phyloP scores from a whole-genome alignment of 1,140 invertebrate species.

The Anastrepha ludens region DNA sequence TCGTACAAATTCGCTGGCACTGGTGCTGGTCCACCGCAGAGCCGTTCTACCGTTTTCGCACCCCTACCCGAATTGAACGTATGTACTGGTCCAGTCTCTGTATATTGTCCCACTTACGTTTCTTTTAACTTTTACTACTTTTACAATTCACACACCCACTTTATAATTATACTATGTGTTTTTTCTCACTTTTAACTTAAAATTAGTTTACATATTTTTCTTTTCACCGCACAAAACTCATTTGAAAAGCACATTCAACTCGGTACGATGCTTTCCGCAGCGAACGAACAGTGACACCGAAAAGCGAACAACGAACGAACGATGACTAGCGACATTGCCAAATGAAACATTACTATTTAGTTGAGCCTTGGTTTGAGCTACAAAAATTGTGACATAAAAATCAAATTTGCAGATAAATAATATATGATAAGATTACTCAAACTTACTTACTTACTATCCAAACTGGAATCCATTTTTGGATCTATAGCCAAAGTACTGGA shows the following conservation, averaged over 20 bases:
- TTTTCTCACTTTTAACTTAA: slow-evolving; percentile 18
- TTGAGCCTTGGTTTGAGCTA: too few relatives aligned
- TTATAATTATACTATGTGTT: not conserved
- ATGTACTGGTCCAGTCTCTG: slow-evolving; percentile 17
- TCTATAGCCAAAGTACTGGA: too few relatives aligned
- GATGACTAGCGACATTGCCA: slow-evolving; percentile 39
- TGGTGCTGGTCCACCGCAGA: slow-evolving; percentile 24
- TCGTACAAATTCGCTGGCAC: slow-evolving; percentile 46
- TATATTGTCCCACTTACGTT: slow-evolving; percentile 56
- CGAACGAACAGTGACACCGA: slow-evolving; percentile 50
- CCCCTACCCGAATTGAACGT: not conserved
- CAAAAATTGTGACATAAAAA: too few relatives aligned
- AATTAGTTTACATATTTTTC: slow-evolving; percentile 2
- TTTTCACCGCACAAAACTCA: slow-evolving; percentile 9
- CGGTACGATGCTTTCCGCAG: slow-evolving; percentile 50
- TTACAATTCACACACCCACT: not conserved
- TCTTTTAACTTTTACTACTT: slow-evolving; percentile 6
- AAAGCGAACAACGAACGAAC: slow-evolving; percentile 51
- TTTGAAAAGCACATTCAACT: slow-evolving; percentile 34
- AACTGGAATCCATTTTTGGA: too few relatives aligned
- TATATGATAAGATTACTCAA: too few relatives aligned
- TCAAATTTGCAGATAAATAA: too few relatives aligned
- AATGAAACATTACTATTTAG: not conserved
- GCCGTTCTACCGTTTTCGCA: slow-evolving; percentile 1
- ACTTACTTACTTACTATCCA: too few relatives aligned